A percentile compares a stretch with the other conserved stretches of the same genome.
phyloP scores from a whole-genome alignment of 2,888 invertebrate species.

The Alloscopus bannaensis region DNA sequence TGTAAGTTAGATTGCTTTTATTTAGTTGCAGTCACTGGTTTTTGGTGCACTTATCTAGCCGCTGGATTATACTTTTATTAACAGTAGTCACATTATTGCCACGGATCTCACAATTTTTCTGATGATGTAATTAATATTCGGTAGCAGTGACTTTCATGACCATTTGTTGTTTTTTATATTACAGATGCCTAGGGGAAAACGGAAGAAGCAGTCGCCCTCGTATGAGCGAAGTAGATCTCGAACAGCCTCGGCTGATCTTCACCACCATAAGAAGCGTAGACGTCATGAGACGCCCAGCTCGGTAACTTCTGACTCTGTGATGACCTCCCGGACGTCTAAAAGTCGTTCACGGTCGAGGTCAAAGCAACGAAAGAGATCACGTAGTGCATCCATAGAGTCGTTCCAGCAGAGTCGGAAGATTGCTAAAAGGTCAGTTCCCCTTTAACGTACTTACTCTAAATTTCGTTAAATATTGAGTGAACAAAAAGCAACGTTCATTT shows the following conservation, averaged over 20 bases:
- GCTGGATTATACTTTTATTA: too few relatives aligned
- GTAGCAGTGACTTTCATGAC: too few relatives aligned
- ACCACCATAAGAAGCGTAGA: slow-evolving; percentile 59
- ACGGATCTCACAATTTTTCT: too few relatives aligned
- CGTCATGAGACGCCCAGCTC: slow-evolving; percentile 62
- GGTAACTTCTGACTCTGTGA: slow-evolving; percentile 25
- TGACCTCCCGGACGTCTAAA: slow-evolving; percentile 36
- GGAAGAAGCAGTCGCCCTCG: slow-evolving; percentile 69
- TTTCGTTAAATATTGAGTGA: too few relatives aligned
- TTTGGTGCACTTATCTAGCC: too few relatives aligned
- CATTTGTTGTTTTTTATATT: too few relatives aligned
- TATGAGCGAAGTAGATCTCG: slow-evolving; percentile 64
- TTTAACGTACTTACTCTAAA: too few relatives aligned
- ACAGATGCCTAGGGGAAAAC: slow-evolving; percentile 70
- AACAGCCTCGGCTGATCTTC: slow-evolving; percentile 52
- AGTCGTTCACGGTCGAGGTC: slow-evolving; percentile 45
- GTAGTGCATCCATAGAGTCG: slow-evolving; percentile 28
- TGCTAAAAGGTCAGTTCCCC: slow-evolving; percentile 61
- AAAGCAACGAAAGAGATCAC: slow-evolving; percentile 26
- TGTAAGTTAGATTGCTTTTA: too few relatives aligned
- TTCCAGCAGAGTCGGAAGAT: slow-evolving; percentile 33
- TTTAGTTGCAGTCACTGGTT: too few relatives aligned
- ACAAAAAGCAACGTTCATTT: background rate
- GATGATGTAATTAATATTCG: too few relatives aligned
- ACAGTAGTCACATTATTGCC: too few relatives aligned